Evolutionary conservation across 1,140 invertebrate species (phyloP), one percentile per base, ranked within the genome.

Genomic region (Wiebesia pumilae): DNA sequence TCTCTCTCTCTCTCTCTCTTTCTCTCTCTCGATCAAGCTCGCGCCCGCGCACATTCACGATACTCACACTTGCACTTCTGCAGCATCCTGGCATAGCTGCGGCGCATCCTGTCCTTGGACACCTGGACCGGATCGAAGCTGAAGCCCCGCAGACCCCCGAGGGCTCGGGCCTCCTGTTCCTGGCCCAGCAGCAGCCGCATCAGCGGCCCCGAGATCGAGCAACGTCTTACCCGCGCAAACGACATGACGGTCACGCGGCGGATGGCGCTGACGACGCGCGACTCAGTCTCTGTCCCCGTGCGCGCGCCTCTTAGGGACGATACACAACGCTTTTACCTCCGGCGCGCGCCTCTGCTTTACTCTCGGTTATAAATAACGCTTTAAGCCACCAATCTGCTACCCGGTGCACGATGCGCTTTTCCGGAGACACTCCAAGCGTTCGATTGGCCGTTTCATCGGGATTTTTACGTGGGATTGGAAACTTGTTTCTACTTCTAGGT

Each of bases 11-110:
- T 10, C 73, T 1, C 7, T n/a, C 27, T 2, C 35, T 27, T 2
- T 54, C 51, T 67, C 2, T 67, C 30, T 14, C 9, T 14, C 40
- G 12, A 43, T 16, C 75, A 2, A 1, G 3, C 40, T 7, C 75
- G 24, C 77, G 38, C 77, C 30, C 77, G 19, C 77, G n/a, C 43
- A 21, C 43, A 27, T 38, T 16, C 24, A 0, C 69, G 2, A 14
- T 90, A 93, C 93, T 94, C 77, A 94, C 93, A 94, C 88, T 92
- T 91, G 88, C 92, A 94, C 85, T 93, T 93, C 21, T 92, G 91
- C 62, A 89, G 87, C 88, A 91, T 91, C 85, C 88, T 92, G 16
- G 84, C 65, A 82, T 94, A 94, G 87, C 93, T 92, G 2, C 89
- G 58, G 27, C 86, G 90, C 93, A 94, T 92, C 78, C 88, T 86